Conservation (phyloP, 2,888 invertebrate genomes). For the Molorchus minor region DNA sequence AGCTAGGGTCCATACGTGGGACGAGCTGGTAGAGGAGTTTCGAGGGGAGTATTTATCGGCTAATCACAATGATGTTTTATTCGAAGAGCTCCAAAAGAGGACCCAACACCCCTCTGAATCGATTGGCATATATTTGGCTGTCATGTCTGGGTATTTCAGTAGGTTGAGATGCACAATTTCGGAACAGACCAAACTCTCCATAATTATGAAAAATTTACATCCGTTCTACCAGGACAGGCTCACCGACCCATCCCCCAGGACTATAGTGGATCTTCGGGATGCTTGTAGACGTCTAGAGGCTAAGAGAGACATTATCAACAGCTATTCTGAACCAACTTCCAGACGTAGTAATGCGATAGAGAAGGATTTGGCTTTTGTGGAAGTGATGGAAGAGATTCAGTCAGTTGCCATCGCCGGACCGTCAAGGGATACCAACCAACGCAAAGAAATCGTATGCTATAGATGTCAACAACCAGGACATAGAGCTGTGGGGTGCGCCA, state of each 20-base stretch:
- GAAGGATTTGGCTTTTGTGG: slow-evolving; percentile 29
- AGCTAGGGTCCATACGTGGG: neutral
- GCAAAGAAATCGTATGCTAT: neutral
- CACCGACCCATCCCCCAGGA: slow-evolving; percentile 12
- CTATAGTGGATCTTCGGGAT: slow-evolving; percentile 16
- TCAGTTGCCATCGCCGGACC: slow-evolving; percentile 6
- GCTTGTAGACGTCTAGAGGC: slow-evolving; percentile 28
- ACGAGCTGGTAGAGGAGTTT: neutral
- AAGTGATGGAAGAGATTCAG: neutral
- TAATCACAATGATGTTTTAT: neutral
- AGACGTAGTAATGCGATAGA: slow-evolving; percentile 13
- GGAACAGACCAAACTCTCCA: no score
- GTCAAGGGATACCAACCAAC: no score
- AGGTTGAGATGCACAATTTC: neutral
- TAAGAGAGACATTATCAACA: slow-evolving; percentile 14
- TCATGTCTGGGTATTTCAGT: no score
- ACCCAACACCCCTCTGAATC: neutral
- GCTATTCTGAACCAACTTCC: slow-evolving; percentile 11
- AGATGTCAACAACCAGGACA: neutral
- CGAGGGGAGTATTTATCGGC: neutral
- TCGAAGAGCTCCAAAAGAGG: neutral
- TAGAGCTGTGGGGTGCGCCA: slow-evolving; percentile 16
- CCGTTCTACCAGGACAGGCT: slow-evolving; percentile 29
- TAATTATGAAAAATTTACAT: slow-evolving; percentile 27
- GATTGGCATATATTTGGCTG: neutral